phyloP scores from a whole-genome alignment of 2,797 vertebrate genomes.

The Borostomias antarcticus region DNA sequence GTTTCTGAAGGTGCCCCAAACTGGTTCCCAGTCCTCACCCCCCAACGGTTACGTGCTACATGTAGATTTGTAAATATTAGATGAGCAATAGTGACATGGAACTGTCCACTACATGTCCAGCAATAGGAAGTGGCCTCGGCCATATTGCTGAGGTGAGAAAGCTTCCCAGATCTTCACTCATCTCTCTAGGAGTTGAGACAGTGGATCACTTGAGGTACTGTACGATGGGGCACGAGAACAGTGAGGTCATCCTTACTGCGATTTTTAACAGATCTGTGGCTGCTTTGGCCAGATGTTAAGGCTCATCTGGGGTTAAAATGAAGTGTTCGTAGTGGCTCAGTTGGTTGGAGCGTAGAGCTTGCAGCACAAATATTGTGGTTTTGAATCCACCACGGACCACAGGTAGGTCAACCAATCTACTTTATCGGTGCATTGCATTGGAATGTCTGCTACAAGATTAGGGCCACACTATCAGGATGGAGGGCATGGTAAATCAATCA shows the following conservation, averaged over 20 bases:
- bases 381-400: background rate
- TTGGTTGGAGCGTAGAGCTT: slow-evolving; percentile 1
- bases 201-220: slow-evolving; percentile 12
- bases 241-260: slow-evolving; percentile 2
- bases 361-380: background rate
- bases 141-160: background rate
- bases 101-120: background rate
- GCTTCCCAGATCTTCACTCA: background rate
- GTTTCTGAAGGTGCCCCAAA: too few relatives aligned
- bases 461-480: slow-evolving; percentile 17
- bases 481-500: background rate
- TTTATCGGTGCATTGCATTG: slow-evolving; percentile 43
- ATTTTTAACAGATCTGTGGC: slow-evolving; percentile 37
- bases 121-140: background rate
- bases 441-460: slow-evolving; percentile 13
- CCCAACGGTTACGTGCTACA: too few relatives aligned
- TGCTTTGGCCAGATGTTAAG: slow-evolving; percentile 45
- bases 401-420: slow-evolving; percentile 11
- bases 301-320: background rate
- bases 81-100: background rate
- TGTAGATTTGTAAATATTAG: background rate
- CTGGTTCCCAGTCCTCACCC: too few relatives aligned
- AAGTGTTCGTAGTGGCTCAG: too few relatives aligned
- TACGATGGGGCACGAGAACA: too few relatives aligned
- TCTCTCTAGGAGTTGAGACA: slow-evolving; percentile 5